phyloP scores from a whole-genome alignment of 2,797 vertebrate genomes.

The Agapornis canus region DNA sequence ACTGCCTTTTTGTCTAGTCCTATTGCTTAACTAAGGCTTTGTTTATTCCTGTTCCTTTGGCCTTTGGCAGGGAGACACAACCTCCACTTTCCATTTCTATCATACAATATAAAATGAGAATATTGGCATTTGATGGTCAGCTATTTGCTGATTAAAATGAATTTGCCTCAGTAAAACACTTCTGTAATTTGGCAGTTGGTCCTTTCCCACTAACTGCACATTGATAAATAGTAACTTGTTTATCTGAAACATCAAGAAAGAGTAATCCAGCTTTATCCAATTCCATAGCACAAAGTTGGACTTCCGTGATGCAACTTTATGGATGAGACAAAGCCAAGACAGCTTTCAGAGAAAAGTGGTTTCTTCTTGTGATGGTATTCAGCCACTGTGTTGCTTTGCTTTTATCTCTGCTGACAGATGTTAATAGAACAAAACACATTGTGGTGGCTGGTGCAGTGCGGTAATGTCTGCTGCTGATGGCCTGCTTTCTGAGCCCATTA shows the following conservation, averaged over 20 bases:
- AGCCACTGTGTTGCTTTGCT: background rate
- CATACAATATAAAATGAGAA: background rate
- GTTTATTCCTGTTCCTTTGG: constrained; percentile 23
- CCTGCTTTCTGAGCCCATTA: background rate
- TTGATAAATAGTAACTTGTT: background rate
- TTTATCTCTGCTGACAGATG: background rate
- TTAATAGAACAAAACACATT: background rate
- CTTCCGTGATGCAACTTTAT: background rate
- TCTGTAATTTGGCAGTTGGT: background rate
- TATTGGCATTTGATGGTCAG: background rate
- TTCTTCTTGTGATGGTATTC: background rate
- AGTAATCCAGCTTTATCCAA: background rate
- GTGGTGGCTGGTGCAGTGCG: background rate
- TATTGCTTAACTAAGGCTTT: background rate
- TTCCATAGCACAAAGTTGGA: background rate
- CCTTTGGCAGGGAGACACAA: background rate
- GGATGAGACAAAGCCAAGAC: background rate
- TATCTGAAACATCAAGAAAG: background rate
- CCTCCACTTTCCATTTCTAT: background rate
- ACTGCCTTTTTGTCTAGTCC: background rate
- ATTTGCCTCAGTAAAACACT: background rate
- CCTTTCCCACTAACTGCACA: background rate
- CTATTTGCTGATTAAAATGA: constrained; percentile 9
- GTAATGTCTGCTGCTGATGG: background rate
- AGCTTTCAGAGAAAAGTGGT: background rate